phyloP scores from a whole-genome alignment of 2,797 vertebrate species.

The Nyctibius grandis region DNA sequence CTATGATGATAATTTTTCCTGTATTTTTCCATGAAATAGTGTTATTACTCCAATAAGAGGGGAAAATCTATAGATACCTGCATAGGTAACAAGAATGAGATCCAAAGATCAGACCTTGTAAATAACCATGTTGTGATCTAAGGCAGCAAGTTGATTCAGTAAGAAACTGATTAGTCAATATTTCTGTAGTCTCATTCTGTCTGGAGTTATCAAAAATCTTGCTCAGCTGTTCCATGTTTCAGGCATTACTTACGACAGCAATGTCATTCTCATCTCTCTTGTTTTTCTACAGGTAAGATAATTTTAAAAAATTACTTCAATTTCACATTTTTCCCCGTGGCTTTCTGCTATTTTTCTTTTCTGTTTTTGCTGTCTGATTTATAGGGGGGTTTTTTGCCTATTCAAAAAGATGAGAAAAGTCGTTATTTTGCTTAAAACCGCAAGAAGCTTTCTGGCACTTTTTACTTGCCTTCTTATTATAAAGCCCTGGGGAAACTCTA shows the following conservation, averaged over 20 bases:
- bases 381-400: background rate
- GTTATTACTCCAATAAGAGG: background rate
- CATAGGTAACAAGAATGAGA: background rate
- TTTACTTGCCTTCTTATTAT: background rate
- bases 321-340: background rate
- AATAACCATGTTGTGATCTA: background rate
- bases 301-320: background rate
- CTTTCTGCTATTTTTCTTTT: background rate
- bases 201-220: conserved; percentile 11
- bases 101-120: background rate
- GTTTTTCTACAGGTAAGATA: background rate
- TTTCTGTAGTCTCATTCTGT: conserved; percentile 16
- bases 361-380: background rate
- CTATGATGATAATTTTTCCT: background rate
- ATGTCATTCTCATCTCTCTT: background rate
- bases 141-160: background rate
- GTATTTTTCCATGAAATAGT: background rate
- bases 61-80: background rate
- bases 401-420: background rate
- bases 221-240: background rate
- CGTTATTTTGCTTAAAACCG: background rate
- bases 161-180: conserved; percentile 24
- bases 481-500: background rate
- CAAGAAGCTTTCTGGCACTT: background rate
- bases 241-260: background rate